Percentiles rank a stretch among this genome's conserved stretches.
Evolutionary conservation across 2,113 vertebrate species (phyloP).

Genomic region (Tauraco erythrolophus): DNA sequence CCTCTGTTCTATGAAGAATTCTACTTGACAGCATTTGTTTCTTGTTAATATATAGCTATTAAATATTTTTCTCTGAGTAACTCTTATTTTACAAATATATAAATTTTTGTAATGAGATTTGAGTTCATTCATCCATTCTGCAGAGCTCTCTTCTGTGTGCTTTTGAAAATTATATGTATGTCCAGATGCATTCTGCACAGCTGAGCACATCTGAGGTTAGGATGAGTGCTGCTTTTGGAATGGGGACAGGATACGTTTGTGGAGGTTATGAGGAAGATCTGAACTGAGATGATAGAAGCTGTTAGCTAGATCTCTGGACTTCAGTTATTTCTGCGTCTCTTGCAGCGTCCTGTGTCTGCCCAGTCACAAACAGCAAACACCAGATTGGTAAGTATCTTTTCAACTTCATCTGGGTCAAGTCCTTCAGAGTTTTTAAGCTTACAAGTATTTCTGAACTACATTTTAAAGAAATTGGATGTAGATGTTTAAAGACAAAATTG

Average conservation of each 20-base stretch:
- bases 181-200: background rate
- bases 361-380: constrained; percentile 62
- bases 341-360: constrained; percentile 78
- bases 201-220: background rate
- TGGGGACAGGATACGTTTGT: background rate
- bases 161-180: background rate
- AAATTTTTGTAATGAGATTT: background rate
- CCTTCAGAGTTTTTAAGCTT: background rate
- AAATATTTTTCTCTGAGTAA: background rate
- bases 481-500: background rate
- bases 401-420: background rate
- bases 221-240: background rate
- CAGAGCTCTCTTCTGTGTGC: background rate
- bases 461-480: background rate
- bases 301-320: background rate
- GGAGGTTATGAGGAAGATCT: background rate
- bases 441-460: background rate
- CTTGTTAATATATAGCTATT: background rate
- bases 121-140: background rate
- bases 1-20: background rate
- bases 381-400: constrained; percentile 75
- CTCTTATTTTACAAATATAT: background rate
- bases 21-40: background rate
- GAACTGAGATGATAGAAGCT: background rate
- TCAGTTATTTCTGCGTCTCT: constrained; percentile 62